phyloP scores from a whole-genome alignment of 2,888 invertebrate genomes.

The Sphaerophoria rueppellii region DNA sequence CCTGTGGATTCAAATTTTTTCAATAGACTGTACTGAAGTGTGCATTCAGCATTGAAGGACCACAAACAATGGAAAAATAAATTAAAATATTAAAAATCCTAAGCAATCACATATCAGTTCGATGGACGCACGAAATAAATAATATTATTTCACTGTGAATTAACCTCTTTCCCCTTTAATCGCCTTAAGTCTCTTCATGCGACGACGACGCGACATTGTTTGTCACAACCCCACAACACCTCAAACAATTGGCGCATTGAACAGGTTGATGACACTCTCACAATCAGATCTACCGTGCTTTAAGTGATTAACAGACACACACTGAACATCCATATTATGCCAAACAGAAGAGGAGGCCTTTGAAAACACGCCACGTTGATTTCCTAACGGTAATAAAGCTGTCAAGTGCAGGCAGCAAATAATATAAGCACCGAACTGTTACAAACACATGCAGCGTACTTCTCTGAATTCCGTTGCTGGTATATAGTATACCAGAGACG shows the following conservation, averaged over 20 bases:
- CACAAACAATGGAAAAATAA: constrained; percentile 40
- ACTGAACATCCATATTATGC: constrained; percentile 19
- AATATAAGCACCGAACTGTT: constrained; percentile 20
- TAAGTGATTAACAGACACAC: constrained; percentile 25
- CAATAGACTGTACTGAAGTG: too few relatives aligned
- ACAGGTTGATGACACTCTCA: not conserved
- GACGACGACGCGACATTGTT: not conserved
- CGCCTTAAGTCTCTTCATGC: too few relatives aligned
- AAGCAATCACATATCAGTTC: constrained; percentile 25
- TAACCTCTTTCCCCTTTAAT: not conserved
- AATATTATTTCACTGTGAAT: constrained; percentile 52
- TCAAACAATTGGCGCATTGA: constrained; percentile 6
- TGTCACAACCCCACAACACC: constrained; percentile 12
- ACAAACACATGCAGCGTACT: constrained; percentile 17
- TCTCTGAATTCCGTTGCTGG: too few relatives aligned
- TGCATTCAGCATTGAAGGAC: too few relatives aligned
- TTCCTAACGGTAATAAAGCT: constrained; percentile 56
- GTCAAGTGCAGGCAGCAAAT: constrained; percentile 51
- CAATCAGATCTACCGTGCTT: not conserved
- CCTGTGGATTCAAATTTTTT: too few relatives aligned
- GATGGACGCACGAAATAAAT: constrained; percentile 51
- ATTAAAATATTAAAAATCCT: constrained; percentile 34
- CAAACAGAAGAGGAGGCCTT: constrained; percentile 30
- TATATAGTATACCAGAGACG: too few relatives aligned
- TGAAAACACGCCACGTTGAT: constrained; percentile 42